Base-by-base conservation (phyloP, 1,140 invertebrate genomes). In the Lerema accius region DNA sequence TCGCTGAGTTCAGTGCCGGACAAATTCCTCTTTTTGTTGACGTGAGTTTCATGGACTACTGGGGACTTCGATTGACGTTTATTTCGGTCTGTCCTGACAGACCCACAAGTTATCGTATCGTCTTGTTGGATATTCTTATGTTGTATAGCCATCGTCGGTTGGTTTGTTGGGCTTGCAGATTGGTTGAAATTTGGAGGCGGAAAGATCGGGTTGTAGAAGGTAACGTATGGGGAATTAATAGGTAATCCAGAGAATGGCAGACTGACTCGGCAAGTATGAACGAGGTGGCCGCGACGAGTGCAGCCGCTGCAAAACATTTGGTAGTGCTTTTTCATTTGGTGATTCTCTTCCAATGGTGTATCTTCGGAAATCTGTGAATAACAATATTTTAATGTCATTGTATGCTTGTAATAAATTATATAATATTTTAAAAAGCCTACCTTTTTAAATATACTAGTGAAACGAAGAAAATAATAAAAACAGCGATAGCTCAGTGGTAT, bases 221-320 rank as follows among this genome's bases (percentile, higher is more conserved):
- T 69, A 0, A 90, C 86, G 37, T 79, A 84, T 2, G 88, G 88
- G 9, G 84, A 78, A 61, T 82, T 82, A 45, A 90, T 80, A 1
- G 83, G 80, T 4, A 88, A 66, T 3, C 82, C 80, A 13, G 80
- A 84, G 65, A 90, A 88, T 0, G 84, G 84, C 11, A 84, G 40
- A 19, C 69, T 68, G 19, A 71, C 10, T 37, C 93, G 79, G 71
- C 93, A 94, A 1, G 86, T 84, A 68, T 93, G 92, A 2, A 93
- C 91, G 1, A 93, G 82, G 71, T 95, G 94, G 0, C 94, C 94
- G n/a, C 86, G 84, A 11, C 84, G 87, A 0, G 92, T 88, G 65
- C 94, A 95, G 46, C 94, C 92, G 63, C 94, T 94, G 77, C 94
- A 95, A 70, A 89, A 92, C 13, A 92, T 73, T 37, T 86, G 67